Evolutionary conservation across 2,888 invertebrate species (phyloP).

Genomic region (Xylophagus ater): DNA sequence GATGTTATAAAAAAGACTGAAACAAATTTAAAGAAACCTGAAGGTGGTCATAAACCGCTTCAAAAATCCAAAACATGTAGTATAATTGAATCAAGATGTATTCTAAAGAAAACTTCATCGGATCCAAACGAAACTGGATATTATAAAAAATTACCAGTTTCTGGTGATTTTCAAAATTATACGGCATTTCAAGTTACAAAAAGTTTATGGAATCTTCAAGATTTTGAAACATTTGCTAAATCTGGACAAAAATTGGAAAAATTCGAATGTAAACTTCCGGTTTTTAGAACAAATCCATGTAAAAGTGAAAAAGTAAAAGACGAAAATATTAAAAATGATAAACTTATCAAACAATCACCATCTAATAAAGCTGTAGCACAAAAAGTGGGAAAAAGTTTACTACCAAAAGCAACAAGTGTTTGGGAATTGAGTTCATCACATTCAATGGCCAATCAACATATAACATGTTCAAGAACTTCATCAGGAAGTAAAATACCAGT

Average conservation of each 20-base stretch:
- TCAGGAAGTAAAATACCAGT: slow-evolving; percentile 53
- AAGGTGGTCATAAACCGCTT: slow-evolving; percentile 28
- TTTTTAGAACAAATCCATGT: slow-evolving; percentile 40
- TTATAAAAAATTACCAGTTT: slow-evolving; percentile 9
- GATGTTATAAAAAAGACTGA: background rate
- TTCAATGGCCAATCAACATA: slow-evolving; percentile 27
- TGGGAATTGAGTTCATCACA: slow-evolving; percentile 40
- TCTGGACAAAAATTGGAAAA: slow-evolving; percentile 31
- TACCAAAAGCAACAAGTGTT: slow-evolving; percentile 45
- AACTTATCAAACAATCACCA: slow-evolving; percentile 18
- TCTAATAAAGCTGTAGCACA: slow-evolving; percentile 30
- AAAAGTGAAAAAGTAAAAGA: slow-evolving; percentile 33
- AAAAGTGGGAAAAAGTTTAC: slow-evolving; percentile 23
- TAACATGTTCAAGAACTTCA: slow-evolving; percentile 31
- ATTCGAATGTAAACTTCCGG: slow-evolving; percentile 40
- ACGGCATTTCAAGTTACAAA: slow-evolving; percentile 43
- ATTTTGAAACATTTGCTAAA: slow-evolving; percentile 46
- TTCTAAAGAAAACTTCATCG: slow-evolving; percentile 45
- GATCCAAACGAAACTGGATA: slow-evolving; percentile 33
- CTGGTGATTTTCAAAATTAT: slow-evolving; percentile 7
- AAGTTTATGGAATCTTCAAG: slow-evolving; percentile 48
- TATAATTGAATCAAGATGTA: slow-evolving; percentile 57
- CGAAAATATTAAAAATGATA: slow-evolving; percentile 36
- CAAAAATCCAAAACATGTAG: slow-evolving; percentile 61
- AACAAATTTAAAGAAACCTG: background rate